Evolutionary conservation across 2,797 vertebrate genomes (phyloP).

Genomic region (Spheniscus humboldti): DNA sequence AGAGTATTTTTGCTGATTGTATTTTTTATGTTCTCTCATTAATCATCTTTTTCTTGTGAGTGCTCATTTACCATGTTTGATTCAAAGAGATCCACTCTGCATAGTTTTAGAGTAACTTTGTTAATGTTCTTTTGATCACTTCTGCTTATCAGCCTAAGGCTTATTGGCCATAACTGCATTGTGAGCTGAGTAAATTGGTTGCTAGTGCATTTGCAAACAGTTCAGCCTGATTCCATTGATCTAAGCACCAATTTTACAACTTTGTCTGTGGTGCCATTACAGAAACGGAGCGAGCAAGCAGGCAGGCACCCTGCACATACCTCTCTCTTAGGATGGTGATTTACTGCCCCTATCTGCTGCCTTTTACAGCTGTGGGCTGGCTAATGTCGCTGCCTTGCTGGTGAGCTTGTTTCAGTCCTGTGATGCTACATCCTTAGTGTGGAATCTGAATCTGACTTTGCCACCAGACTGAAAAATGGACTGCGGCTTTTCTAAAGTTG

Average conservation of each 20-base stretch:
- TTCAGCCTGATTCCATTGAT: slow-evolving; percentile 6
- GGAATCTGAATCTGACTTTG: not conserved
- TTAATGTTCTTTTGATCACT: slow-evolving; percentile 30
- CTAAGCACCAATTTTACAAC: slow-evolving; percentile 31
- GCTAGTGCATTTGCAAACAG: not conserved
- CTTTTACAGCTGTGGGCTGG: slow-evolving; percentile 30
- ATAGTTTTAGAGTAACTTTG: not conserved
- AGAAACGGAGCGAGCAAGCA: not conserved
- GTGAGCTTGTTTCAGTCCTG: not conserved
- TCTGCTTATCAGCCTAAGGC: not conserved
- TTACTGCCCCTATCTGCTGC: slow-evolving; percentile 46
- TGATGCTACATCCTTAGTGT: not conserved
- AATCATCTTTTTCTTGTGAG: not conserved
- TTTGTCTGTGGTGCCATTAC: slow-evolving; percentile 7
- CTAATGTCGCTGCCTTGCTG: slow-evolving; percentile 4
- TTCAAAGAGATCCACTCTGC: not conserved
- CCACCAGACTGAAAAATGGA: not conserved
- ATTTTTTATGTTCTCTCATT: not conserved
- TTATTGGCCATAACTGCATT: not conserved
- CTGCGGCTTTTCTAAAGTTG: not conserved
- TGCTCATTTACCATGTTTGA: not conserved
- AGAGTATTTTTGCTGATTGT: not conserved
- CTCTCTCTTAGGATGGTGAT: not conserved
- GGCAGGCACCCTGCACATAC: not conserved
- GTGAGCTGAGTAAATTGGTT: not conserved